Base-by-base conservation (phyloP, 2,888 invertebrate species). In the Troglohyphantes excavatus region DNA sequence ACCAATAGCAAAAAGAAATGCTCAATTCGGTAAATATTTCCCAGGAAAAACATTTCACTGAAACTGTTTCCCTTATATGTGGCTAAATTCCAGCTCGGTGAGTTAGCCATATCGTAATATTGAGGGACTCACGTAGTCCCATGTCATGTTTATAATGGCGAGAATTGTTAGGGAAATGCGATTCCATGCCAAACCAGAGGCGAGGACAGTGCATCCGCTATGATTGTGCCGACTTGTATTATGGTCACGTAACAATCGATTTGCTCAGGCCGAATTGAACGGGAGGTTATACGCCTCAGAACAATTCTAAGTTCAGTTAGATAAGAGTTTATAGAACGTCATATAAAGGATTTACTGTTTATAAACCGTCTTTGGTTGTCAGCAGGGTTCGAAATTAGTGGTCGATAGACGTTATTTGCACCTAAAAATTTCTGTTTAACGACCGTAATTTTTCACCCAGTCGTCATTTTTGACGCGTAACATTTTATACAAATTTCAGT, bases 201-300 rank as follows among this genome's bases (percentile, higher is more conserved):
- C 13, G 5, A 53, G 17, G n/a, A n/a, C n/a, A 17, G n/a, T 13
- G n/a, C n/a, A 13, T 53, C 53, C 5, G 13, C 53, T 5, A 5
- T 53, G 53, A 53, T 53, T 53, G 53, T n/a, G 53, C 53, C 17
- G 53, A 53, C 53, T 53, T 53, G 53, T 53, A 53, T 53, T 53
- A 17, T 53, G 17, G 53, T 2, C 53, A 53, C 53, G 53, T 53
- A 53, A 17, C 53, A 53, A 53, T 53, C 53, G 53, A 53, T 53
- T n/a, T 53, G n/a, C 17, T 53, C 0, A 53, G 5, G 9, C n/a
- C n/a, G 13, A n/a, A 53, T 53, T 53, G 53, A 53, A 39, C 39
- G n/a, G 53, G n/a, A 17, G 53, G n/a, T n/a, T n/a, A 53, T n/a
- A 53, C n/a, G n/a, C 17, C n/a, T 17, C 53, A n/a, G 17, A 53